Evolutionary conservation across 2,888 invertebrate genomes (phyloP), one percentile per base, ranked within the genome.

Genomic region (Platerodrilus igneus): DNA sequence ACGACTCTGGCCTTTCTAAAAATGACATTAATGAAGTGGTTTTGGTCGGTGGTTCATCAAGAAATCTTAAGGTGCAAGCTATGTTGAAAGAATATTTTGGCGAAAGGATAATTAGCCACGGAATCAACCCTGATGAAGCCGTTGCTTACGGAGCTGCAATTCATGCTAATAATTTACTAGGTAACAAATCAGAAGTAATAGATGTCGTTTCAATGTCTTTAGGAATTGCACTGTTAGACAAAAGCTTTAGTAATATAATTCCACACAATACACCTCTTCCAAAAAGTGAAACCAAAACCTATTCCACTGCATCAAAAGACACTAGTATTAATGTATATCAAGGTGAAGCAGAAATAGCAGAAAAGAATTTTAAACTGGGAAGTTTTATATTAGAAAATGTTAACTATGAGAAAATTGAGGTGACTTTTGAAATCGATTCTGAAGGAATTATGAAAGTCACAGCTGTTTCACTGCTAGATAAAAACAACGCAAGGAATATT

Each of bases 121-220:
- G 50, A 9, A 10, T 56, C n/a, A 51, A 59, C 41, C 56, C 57
- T 3, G 56, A 57, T 23, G 56, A 57, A 44, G 56, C 53, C 10
- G 53, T 58, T 3, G 57, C 58, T 4, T 42, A 49, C 25, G 59
- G 59, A n/a, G 58, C 57, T 4, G 53, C 54, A n/a, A 33, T 58
- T 8, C 52, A 56, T 33, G 56, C 58, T 5, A 47, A 50, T 2
- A 31, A 50, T 15, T 37, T 56, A 14, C 44, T 40, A 6, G 47
- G 44, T n/a, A 39, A 48, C 14, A 34, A 43, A 25, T 37, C 43
- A 15, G 46, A 44, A 25, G 39, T 53, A 11, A 41, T 46, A 10
- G 59, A 59, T 35, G 51, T 59, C 4, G 52, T 48, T 7, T 48
- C 56, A n/a, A 31, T 57, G 27, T 57, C 57, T n/a, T 26, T 59